Evolutionary conservation across 2,888 invertebrate species (phyloP).

Genomic region (Torymus auratus): DNA sequence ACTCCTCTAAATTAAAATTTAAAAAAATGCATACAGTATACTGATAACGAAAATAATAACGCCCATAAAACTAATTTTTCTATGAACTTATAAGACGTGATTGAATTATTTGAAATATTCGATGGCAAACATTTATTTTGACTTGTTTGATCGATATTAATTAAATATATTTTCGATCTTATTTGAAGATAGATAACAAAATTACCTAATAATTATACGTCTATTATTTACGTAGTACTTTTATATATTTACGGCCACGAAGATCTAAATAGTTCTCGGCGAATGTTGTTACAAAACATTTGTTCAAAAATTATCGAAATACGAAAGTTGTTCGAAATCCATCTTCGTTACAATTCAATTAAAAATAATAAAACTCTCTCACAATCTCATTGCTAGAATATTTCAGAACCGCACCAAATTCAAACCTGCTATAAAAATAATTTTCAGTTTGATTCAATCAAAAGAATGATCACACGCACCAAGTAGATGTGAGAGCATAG

Average conservation of each 20-base stretch:
- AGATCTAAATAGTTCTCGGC: slow-evolving; percentile 15
- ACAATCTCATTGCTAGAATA: slow-evolving; percentile 29
- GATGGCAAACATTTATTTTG: slow-evolving; percentile 27
- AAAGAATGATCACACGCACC: no score
- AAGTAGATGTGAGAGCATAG: slow-evolving; percentile 5
- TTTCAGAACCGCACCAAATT: background rate
- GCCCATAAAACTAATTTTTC: no score
- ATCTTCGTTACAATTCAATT: background rate
- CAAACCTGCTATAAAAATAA: slow-evolving; percentile 10
- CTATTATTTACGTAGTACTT: slow-evolving; percentile 16
- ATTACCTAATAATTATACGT: slow-evolving; percentile 19
- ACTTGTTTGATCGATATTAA: slow-evolving; percentile 18
- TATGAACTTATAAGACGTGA: background rate
- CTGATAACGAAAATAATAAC: no score
- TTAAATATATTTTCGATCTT: slow-evolving; percentile 20
- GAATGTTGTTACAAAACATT: slow-evolving; percentile 12
- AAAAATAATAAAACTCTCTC: background rate
- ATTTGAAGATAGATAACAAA: slow-evolving; percentile 26
- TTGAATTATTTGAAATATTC: slow-evolving; percentile 3
- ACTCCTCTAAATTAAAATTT: background rate
- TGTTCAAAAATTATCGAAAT: slow-evolving; percentile 1
- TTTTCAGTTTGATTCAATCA: no score
- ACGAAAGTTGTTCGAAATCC: background rate
- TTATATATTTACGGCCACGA: background rate
- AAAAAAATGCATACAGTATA: background rate